Percentiles rank a stretch among this genome's conserved stretches.
Evolutionary conservation across 2,888 invertebrate species (phyloP).

Genomic region (Aricia artaxerxes): DNA sequence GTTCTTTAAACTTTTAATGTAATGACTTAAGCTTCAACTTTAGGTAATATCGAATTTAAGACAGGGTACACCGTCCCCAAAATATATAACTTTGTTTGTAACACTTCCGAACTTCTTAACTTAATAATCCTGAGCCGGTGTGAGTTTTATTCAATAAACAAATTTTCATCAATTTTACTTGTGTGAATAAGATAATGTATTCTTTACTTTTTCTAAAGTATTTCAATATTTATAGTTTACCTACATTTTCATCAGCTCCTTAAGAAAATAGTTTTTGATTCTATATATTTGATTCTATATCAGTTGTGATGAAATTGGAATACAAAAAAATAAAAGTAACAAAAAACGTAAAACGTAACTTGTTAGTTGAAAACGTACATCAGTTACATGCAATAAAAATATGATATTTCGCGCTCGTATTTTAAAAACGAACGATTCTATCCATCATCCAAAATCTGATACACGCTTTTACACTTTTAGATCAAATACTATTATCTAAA

Average conservation of each 20-base stretch:
- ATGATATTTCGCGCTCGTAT: neutral
- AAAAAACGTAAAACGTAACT: neutral
- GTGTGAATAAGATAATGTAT: neutral
- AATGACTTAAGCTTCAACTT: neutral
- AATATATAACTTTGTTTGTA: constrained; percentile 3
- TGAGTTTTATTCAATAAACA: constrained; percentile 14
- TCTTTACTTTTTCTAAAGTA: no score
- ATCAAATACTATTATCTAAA: neutral
- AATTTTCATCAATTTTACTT: neutral
- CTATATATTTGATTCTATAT: no score
- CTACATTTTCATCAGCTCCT: no score
- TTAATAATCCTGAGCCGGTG: neutral
- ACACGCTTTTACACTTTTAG: neutral
- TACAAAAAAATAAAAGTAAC: neutral
- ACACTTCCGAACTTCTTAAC: constrained; percentile 12
- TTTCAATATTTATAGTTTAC: no score
- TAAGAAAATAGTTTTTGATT: no score
- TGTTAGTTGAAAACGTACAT: neutral
- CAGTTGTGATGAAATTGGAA: no score
- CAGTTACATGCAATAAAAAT: neutral
- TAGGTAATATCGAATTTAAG: neutral
- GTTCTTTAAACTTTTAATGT: neutral
- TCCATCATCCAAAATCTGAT: neutral
- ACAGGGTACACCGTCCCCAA: neutral
- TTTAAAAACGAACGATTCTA: neutral